phyloP scores from a whole-genome alignment of 2,113 vertebrate species.

The Tichodroma muraria region DNA sequence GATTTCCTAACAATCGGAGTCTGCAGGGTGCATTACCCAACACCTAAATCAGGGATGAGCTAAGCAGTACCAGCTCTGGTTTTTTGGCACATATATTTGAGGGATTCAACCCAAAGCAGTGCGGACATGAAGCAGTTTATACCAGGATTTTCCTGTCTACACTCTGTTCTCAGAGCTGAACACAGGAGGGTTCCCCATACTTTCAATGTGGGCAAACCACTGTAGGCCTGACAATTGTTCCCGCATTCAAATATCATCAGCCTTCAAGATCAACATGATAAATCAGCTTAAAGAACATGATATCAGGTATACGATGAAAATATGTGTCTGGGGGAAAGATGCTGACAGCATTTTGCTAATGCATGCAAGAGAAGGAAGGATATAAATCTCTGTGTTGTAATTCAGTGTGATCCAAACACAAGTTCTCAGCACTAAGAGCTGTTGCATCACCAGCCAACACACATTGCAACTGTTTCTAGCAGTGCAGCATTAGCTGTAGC shows the following conservation, averaged over 20 bases:
- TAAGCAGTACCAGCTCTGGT: not conserved
- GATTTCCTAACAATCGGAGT: not conserved
- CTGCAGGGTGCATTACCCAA: not conserved
- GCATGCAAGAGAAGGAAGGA: not conserved
- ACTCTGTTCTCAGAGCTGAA: not conserved
- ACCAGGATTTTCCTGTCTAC: not conserved
- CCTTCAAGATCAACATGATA: accelerated
- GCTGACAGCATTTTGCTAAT: not conserved
- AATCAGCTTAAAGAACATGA: not conserved
- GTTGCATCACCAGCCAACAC: not conserved
- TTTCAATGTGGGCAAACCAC: not conserved
- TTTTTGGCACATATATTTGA: not conserved
- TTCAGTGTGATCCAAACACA: not conserved
- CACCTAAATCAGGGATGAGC: not conserved
- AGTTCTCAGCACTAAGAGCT: not conserved
- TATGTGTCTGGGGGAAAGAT: not conserved
- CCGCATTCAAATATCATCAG: not conserved
- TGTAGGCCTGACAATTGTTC: not conserved
- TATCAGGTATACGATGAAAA: not conserved
- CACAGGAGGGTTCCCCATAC: not conserved
- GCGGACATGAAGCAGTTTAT: not conserved
- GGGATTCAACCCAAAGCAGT: not conserved
- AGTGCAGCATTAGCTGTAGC: not conserved
- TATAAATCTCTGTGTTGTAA: not conserved
- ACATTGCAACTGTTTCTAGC: not conserved